Base-by-base conservation (phyloP, 2,797 vertebrate species). In the Octomys mimax region DNA sequence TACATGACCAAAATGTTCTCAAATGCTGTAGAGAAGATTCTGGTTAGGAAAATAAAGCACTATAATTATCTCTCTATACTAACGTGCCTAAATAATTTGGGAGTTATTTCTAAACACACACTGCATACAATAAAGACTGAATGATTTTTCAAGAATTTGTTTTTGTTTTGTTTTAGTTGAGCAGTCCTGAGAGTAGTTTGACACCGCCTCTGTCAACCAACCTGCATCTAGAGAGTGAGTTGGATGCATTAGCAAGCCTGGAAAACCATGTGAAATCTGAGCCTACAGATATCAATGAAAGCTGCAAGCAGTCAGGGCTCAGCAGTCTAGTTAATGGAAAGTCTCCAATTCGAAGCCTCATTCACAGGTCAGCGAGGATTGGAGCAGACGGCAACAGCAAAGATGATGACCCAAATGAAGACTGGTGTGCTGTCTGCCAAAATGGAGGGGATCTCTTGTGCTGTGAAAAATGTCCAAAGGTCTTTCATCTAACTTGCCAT, bases 401-500 rank as follows among this genome's bases (percentile, higher is more conserved):
- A 97, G 99, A 99, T 0, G 99, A 99, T 0, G 99, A 99, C 95
- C 99, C 99, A 6, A 99, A 99, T 83, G 99, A 99, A 98, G 99
- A 99, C 98, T 99, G 99, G 99, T 99, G 99, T 89, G 99, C 99
- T 0, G 99, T 99, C 89, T 99, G 99, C 98, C 99, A 99, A 97
- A 99, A 99, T 0, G 99, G 99, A 81, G 99, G 99, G 22, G 99
- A 99, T 96, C 99, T 99, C 31, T 98, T 99, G 28, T 99, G 99
- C 98, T 99, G 99, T 96, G 99, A 99, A 97, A 99, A 99, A 98
- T 99, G 99, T 98, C 99, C 99, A 28, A 99, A 99, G 98, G 99
- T 99, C 96, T 99, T 99, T 98, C 99, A 99, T 98, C 99, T 99
- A 98, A 99, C 99, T 97, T 99, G 99, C 97, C 99, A 99, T 19